Evolutionary conservation across 1,140 invertebrate genomes (phyloP).

Genomic region (Ceratosolen solmsi): DNA sequence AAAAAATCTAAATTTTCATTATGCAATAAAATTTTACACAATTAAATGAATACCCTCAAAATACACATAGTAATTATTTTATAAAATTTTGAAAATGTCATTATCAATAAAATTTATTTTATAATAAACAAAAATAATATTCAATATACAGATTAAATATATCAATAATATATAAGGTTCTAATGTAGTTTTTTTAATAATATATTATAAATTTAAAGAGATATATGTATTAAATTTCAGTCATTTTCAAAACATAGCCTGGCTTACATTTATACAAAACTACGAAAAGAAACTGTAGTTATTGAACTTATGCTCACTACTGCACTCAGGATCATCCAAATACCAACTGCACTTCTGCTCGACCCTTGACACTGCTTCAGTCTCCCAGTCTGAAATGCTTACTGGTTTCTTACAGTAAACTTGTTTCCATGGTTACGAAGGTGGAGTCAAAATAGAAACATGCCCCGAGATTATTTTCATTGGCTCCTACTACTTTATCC

Average conservation of each 20-base stretch:
- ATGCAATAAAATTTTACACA: too few species aligned
- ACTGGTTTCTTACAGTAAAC: conserved; percentile 68
- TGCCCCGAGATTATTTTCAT: conserved; percentile 69
- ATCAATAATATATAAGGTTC: too few species aligned
- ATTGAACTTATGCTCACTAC: neutral
- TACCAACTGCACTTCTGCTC: conserved; percentile 38
- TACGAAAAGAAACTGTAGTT: neutral
- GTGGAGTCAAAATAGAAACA: conserved; percentile 71
- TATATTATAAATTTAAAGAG: neutral
- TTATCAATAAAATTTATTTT: too few species aligned
- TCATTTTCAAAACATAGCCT: neutral
- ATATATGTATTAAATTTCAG: neutral
- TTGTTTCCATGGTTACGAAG: conserved; percentile 72
- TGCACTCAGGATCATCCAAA: conserved; percentile 41
- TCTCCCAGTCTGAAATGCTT: conserved; percentile 50
- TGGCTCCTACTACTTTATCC: conserved; percentile 58
- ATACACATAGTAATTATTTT: too few species aligned
- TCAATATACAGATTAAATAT: too few species aligned
- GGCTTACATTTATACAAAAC: neutral
- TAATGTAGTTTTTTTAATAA: neutral
- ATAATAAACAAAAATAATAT: too few species aligned
- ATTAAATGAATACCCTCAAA: too few species aligned
- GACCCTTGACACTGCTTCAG: conserved; percentile 48
- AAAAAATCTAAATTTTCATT: too few species aligned
- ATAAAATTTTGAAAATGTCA: too few species aligned